Evolutionary conservation across 2,888 invertebrate species (phyloP), one percentile per base, ranked within the genome.

Genomic region (Thereva unica): DNA sequence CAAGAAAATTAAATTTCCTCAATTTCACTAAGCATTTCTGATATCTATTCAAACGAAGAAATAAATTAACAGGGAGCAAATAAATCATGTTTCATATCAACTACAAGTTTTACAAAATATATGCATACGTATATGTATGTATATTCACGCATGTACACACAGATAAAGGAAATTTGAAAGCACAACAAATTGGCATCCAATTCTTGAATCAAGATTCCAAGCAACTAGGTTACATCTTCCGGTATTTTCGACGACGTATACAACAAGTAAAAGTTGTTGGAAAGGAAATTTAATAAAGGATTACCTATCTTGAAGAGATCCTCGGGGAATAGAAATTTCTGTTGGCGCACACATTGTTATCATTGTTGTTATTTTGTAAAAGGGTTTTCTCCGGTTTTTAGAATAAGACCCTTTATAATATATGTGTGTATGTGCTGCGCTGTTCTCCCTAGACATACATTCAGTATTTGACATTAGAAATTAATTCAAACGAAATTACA

Each of bases 401-500:
- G 23, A 23, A 23, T 23, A 23, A 23, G 23, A 23, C 23, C 23
- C 23, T 23, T 23, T 23, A 23, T 23, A 23, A 23, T 23, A 23
- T 23, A 23, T 23, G 23, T 23, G 2, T 23, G 23, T 23, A 23
- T 23, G 23, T 23, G 23, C 23, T 23, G 23, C 1, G 23, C 1
- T 23, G 35, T 35, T 10, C n/a, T n/a, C 42, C 42, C 37, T 42
- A 44, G 23, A 42, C 12, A n/a, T 56, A 37, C 56, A 34, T 23
- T 34, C 38, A 10, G 5, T 12, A 47, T 56, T 44, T 44, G 56
- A 38, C 44, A 44, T 23, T n/a, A 44, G 56, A 56, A 44, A 47
- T 47, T 56, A 44, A 56, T 56, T 56, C 44, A 44, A 56, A 56
- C 56, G 23, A 56, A 56, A 56, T 56, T 56, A 44, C 56, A 56